Evolutionary conservation across 1,140 invertebrate genomes (phyloP).

Genomic region (Aculops lycopersici): DNA sequence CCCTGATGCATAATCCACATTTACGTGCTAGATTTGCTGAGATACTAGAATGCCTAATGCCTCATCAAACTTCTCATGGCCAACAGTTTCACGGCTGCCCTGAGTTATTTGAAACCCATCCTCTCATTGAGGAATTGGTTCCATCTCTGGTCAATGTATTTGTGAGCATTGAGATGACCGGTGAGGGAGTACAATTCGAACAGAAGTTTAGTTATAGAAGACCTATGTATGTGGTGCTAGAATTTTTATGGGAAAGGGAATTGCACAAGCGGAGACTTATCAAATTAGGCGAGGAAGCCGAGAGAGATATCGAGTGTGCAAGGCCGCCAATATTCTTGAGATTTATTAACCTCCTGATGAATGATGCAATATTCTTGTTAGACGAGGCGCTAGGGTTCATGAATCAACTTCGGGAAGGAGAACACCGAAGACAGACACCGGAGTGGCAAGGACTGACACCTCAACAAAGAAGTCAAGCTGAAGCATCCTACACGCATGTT

Average conservation of each 20-base stretch:
- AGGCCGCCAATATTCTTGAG: conserved; percentile 61
- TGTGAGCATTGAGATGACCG: conserved; percentile 86
- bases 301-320: conserved; percentile 54
- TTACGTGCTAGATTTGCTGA: conserved; percentile 57
- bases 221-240: conserved; percentile 73
- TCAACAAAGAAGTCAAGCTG: conserved; percentile 39
- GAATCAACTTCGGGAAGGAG: conserved; percentile 19
- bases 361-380: conserved; percentile 70
- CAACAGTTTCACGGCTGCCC: conserved; percentile 19
- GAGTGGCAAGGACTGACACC: conserved; percentile 35
- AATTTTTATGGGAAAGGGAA: conserved; percentile 46
- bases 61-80: conserved; percentile 1
- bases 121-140: conserved; percentile 32
- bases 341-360: conserved; percentile 75
- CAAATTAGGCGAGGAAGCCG: conserved; percentile 43
- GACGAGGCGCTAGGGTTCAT: conserved; percentile 46
- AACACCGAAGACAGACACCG: conserved; percentile 26
- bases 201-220: conserved; percentile 84
- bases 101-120: conserved; percentile 40
- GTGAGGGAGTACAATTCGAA: conserved; percentile 73
- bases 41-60: conserved; percentile 41
- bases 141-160: conserved; percentile 52
- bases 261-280: conserved; percentile 38
- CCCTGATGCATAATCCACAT: conserved; percentile 63
- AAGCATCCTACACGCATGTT: conserved; percentile 35